Evolutionary conservation across 2,797 vertebrate species (phyloP), one percentile per base, ranked within the genome.

Genomic region (Spinus olivaceus): DNA sequence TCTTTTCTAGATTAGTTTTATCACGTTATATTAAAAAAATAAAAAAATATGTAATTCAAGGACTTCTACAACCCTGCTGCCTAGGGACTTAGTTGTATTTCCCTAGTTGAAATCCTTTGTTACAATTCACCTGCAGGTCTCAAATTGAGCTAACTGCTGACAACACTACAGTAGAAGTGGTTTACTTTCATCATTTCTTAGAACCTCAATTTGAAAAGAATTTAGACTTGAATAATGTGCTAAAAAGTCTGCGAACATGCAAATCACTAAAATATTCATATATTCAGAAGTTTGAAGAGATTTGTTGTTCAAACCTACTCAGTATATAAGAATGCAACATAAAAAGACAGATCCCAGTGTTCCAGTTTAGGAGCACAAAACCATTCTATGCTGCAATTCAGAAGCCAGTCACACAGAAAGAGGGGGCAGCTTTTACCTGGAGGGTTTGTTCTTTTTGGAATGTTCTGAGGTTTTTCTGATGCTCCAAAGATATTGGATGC

Each of bases 401-500:
- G 56, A 88, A 39, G 23, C 41, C 47, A 78, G 1, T 3, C 2
- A 6, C 9, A 16, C 30, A 41, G 23, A 57, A 50, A 27, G 35
- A 76, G 39, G 21, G 9, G 12, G 15, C 32, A 72, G 53, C 35
- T 88, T 97, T 97, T 76, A 99, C 99, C 99, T 98, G 99, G 99
- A 87, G 99, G 99, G 85, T 99, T 99, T 93, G 99, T 98, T 96
- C 98, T 99, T 95, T 96, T 99, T 30, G 98, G 97, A 86, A 96
- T 46, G 37, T 83, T 98, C 80, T 98, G 98, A 57, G 98, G 74
- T 94, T 98, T 98, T 86, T 99, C 98, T 9, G 98, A 95, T 69
- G 98, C 94, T 74, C 98, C 98, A 86, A 99, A 99, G 89, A 99
- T 98, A 61, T 98, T 98, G 19, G 99, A 99, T 21, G 99, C 98